Conservation (phyloP, 2,888 invertebrate genomes). For the Cistogaster globosa region DNA sequence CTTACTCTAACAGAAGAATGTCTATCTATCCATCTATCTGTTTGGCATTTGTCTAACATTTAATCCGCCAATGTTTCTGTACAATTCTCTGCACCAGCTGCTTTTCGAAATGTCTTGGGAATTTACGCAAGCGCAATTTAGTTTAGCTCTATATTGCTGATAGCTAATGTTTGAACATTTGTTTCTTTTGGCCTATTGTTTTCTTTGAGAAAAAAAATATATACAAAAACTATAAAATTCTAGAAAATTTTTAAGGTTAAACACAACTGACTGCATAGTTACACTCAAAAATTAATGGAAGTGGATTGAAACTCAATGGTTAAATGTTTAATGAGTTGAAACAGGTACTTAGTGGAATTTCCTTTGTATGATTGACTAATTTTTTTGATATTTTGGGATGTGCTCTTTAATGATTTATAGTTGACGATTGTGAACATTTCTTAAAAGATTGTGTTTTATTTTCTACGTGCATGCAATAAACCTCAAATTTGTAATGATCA, state of each 20-base stretch:
- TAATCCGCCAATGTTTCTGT: slow-evolving; percentile 62
- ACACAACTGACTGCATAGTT: slow-evolving; percentile 19
- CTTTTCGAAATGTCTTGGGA: slow-evolving; percentile 59
- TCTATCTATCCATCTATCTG: slow-evolving; percentile 44
- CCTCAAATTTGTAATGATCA: too few relatives aligned
- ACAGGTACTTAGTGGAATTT: too few relatives aligned
- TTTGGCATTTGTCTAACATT: slow-evolving; percentile 63
- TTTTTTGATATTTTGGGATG: too few relatives aligned
- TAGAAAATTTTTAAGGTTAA: slow-evolving; percentile 58
- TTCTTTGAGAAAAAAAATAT: slow-evolving; percentile 1
- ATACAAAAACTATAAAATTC: background rate
- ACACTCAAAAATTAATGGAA: slow-evolving; percentile 34
- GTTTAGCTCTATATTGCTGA: slow-evolving; percentile 36
- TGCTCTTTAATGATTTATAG: too few relatives aligned
- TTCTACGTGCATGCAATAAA: too few relatives aligned
- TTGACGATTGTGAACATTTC: too few relatives aligned
- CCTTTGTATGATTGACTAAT: too few relatives aligned
- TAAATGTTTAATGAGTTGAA: too few relatives aligned
- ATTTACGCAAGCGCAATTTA: slow-evolving; percentile 70
- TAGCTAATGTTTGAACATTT: slow-evolving; percentile 20
- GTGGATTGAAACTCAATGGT: background rate
- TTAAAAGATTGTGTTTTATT: too few relatives aligned
- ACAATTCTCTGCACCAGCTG: slow-evolving; percentile 59
- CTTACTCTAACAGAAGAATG: slow-evolving; percentile 21
- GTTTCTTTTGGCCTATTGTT: slow-evolving; percentile 39